These are phyloP conservation scores for Platysternon megacephalum DNA, from an alignment of 2,113 vertebrate species.

Conservation along the genomic window DNA sequence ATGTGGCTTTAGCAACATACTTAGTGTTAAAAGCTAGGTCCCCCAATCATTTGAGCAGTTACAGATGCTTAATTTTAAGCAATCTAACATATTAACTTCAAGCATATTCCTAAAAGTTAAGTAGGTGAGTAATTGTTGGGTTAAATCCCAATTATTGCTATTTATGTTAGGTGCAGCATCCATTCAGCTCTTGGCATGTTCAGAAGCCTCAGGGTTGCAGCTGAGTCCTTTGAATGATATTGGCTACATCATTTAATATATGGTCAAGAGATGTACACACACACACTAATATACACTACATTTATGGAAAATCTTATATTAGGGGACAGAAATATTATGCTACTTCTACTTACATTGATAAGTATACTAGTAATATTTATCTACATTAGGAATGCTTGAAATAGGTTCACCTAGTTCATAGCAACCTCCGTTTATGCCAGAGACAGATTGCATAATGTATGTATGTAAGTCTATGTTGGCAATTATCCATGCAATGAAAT, in stretches of 20 bases:
- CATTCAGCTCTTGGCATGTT: background rate
- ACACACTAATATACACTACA: background rate
- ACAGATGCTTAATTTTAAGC: background rate
- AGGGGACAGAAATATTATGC: background rate
- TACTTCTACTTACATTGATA: background rate
- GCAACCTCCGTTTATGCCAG: background rate
- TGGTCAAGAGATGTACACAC: background rate
- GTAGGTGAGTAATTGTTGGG: background rate
- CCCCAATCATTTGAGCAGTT: background rate
- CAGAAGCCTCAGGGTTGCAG: background rate
- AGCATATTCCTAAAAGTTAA: background rate
- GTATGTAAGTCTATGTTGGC: background rate
- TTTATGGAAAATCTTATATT: background rate
- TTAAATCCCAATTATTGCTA: background rate
- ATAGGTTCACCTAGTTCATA: background rate
- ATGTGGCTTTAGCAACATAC: background rate
- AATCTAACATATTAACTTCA: background rate
- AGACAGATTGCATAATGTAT: background rate
- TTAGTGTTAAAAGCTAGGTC: accelerated
- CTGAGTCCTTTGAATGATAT: background rate
- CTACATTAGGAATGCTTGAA: background rate
- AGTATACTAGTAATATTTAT: background rate
- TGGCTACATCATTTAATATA: background rate
- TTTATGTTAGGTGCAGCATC: background rate
- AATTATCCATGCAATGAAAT: background rate